A percentile compares a stretch with the other conserved stretches of the same genome.
Conservation (phyloP, 92 coral and sea anemone species). For the Desmophyllum pertusum region DNA sequence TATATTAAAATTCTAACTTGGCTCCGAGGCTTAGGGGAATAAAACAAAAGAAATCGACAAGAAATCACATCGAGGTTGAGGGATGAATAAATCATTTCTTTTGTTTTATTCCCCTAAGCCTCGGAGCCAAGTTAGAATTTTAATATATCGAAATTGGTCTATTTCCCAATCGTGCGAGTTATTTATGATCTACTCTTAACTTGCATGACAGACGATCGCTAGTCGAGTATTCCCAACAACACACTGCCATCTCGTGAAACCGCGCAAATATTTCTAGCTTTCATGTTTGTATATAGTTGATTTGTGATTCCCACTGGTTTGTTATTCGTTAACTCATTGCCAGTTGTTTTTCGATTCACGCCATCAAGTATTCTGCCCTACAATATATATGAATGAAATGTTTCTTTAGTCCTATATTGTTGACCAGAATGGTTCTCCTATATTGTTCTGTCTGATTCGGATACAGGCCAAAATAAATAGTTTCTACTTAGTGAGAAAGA, state of each 20-base stretch:
- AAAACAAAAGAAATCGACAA: no score
- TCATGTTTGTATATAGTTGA: slow-evolving; percentile 1
- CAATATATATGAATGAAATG: neutral
- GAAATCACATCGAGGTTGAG: no score
- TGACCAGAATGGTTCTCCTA: neutral
- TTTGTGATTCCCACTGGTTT: neutral
- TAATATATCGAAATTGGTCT: no score
- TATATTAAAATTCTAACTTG: no score
- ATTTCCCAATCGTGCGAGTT: no score
- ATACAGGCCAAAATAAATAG: neutral
- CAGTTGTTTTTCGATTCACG: neutral
- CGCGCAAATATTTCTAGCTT: neutral
- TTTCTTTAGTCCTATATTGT: slow-evolving; percentile 3
- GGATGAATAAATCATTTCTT: no score
- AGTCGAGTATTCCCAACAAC: slow-evolving; percentile 14
- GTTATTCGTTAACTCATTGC: slow-evolving; percentile 9
- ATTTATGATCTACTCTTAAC: slow-evolving; percentile 16
- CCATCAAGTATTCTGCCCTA: neutral
- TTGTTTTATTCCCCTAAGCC: no score
- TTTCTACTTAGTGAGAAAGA: no score
- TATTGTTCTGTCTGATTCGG: slow-evolving; percentile 3
- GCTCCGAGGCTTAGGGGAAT: no score
- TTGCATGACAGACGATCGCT: slow-evolving; percentile 26
- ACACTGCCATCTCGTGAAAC: slow-evolving; percentile 1
- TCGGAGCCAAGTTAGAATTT: no score